Evolutionary conservation across 2,113 vertebrate species (phyloP), one percentile per base, ranked within the genome.

Genomic region (Pituophis catenifer): DNA sequence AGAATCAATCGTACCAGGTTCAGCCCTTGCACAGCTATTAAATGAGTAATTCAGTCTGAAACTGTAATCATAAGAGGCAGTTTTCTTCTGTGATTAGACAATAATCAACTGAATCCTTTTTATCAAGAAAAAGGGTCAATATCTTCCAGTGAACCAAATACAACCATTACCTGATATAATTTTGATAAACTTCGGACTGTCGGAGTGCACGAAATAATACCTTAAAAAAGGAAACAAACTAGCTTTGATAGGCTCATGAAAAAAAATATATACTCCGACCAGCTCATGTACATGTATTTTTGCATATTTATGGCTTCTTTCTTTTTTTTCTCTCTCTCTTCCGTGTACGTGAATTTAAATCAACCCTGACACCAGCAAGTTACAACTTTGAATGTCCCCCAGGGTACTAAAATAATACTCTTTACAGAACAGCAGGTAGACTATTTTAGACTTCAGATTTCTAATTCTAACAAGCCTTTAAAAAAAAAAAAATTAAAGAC

Each of bases 361-460:
- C 97, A 98, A 98, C 97, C 97, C 97, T 96, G 97, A 95, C 96
- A 97, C 97, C 97, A 97, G 97, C 98, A 96, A 96, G 97, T 97
- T 98, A 97, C 97, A 98, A 98, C 97, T 98, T 98, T 97, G 97
- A 96, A 96, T 97, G 97, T 98, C 97, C 97, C 97, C 97, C 97
- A 98, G 98, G 98, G 96, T 97, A 98, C 97, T 98, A 98, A 98
- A 98, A 98, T 98, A 98, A 98, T 98, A 98, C 97, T 97, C 97
- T 98, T 98, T 97, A 54, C 57, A 53, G 92, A 98, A 98, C 97
- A 98, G 98, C 97, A 97, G 98, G 98, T 97, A 96, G 96, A 97
- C 97, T 98, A 98, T 98, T 98, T 98, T 97, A 97, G 98, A 97
- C 91, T 96, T 97, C 97, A 97, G 97, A 97, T 98, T 97, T 97